Percentiles rank a stretch among this genome's conserved stretches.
phyloP scores from a whole-genome alignment of 2,113 vertebrate genomes.

The Otolemur garnettii region DNA sequence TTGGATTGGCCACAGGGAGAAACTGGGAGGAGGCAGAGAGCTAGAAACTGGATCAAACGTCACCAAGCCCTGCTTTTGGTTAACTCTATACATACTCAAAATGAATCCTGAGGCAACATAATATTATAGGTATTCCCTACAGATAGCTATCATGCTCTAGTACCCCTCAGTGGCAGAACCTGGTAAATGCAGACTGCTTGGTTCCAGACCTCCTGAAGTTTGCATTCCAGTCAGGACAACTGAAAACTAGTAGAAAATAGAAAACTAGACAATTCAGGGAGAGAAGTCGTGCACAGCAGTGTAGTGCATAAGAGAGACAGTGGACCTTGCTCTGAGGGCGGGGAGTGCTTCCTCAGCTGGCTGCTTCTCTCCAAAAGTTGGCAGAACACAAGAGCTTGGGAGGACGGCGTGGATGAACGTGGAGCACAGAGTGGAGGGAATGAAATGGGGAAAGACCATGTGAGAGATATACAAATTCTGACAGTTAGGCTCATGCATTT shows the following conservation, averaged over 20 bases:
- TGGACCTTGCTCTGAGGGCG: background rate
- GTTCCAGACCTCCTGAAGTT: background rate
- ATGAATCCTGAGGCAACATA: background rate
- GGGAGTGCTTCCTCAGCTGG: background rate
- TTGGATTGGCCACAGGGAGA: background rate
- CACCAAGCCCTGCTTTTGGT: background rate
- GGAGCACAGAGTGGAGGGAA: background rate
- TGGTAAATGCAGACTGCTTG: background rate
- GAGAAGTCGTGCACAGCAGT: background rate
- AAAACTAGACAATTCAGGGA: background rate
- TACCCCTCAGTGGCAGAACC: rapidly evolving
- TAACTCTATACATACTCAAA: background rate
- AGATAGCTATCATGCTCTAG: background rate
- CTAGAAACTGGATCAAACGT: background rate
- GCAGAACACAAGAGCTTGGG: background rate
- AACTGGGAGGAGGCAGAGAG: background rate
- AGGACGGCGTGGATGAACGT: background rate
- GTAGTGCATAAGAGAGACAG: too few relatives aligned
- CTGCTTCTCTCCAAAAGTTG: background rate
- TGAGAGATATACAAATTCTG: background rate
- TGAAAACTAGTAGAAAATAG: background rate
- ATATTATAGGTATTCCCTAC: background rate
- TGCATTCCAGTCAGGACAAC: background rate
- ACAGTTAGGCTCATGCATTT: too few relatives aligned
- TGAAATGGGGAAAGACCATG: background rate